Evolutionary conservation across 2,113 vertebrate species (phyloP).

Genomic region (Python bivittatus): DNA sequence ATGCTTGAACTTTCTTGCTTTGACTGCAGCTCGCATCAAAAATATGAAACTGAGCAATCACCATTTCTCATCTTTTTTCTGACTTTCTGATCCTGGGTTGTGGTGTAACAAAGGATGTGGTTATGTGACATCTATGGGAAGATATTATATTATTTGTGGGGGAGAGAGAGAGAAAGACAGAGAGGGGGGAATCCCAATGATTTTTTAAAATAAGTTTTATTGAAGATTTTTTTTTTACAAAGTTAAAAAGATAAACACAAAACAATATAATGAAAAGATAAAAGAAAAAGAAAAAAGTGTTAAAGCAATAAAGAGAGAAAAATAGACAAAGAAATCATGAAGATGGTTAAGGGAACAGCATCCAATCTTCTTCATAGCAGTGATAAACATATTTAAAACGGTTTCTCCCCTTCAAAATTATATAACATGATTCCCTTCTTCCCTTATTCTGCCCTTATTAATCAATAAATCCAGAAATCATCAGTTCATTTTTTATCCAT

Average conservation of each 20-base stretch:
- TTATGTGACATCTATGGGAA: not conserved
- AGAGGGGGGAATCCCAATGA: not conserved
- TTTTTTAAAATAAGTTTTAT: not conserved
- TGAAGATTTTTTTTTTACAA: not conserved
- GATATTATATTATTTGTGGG: not conserved
- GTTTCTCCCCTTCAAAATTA: no score
- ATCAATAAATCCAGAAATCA: not conserved
- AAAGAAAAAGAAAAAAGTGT: no score
- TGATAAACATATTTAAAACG: no score
- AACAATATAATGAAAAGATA: no score
- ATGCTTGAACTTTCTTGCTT: not conserved
- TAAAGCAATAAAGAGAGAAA: no score
- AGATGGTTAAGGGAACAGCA: no score
- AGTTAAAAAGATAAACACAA: no score
- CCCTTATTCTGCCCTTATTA: not conserved
- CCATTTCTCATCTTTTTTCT: not conserved
- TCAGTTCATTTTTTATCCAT: not conserved
- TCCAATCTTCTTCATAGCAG: no score
- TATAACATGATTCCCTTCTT: no score
- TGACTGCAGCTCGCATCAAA: not conserved
- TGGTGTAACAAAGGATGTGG: not conserved
- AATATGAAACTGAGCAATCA: not conserved
- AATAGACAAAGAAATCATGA: no score
- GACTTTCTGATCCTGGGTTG: not conserved
- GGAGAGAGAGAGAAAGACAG: not conserved